These are phyloP conservation scores for Vicugna pacos DNA, from an alignment of 2,113 vertebrate species.

Conservation along the genomic window DNA sequence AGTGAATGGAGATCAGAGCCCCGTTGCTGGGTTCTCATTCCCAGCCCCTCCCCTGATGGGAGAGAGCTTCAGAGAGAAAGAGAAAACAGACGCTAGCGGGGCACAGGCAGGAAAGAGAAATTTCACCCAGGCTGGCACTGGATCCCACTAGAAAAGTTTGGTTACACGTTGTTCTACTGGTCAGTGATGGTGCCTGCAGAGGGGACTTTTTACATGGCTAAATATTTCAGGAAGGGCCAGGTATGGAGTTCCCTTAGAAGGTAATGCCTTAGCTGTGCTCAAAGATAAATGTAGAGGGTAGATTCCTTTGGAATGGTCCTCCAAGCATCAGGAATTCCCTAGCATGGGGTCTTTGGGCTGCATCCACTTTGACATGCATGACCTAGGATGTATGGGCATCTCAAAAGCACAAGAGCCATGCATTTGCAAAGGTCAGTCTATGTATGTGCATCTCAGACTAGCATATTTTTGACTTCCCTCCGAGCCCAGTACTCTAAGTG, in stretches of 20 bases:
- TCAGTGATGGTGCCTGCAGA: neutral
- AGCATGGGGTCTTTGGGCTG: neutral
- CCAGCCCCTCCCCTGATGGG: neutral
- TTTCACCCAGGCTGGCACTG: neutral
- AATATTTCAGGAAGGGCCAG: neutral
- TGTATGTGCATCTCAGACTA: neutral
- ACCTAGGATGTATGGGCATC: neutral
- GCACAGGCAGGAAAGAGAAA: neutral
- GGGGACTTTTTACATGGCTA: neutral
- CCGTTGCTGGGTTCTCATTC: conserved; percentile 17
- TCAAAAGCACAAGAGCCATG: neutral
- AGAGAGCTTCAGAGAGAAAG: conserved; percentile 55
- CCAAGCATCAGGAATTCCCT: neutral
- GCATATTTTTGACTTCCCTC: neutral
- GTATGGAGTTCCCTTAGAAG: neutral
- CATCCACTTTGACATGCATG: neutral
- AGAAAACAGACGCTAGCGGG: neutral
- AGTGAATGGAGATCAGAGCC: conserved; percentile 47
- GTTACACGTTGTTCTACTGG: neutral
- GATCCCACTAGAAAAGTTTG: neutral
- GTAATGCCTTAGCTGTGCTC: neutral
- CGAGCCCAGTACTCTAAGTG: neutral
- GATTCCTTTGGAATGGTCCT: neutral
- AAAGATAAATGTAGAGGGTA: neutral
- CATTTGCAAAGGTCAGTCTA: neutral